Evolutionary conservation across 2,888 invertebrate species (phyloP).

Genomic region (Cotesia congregata): DNA sequence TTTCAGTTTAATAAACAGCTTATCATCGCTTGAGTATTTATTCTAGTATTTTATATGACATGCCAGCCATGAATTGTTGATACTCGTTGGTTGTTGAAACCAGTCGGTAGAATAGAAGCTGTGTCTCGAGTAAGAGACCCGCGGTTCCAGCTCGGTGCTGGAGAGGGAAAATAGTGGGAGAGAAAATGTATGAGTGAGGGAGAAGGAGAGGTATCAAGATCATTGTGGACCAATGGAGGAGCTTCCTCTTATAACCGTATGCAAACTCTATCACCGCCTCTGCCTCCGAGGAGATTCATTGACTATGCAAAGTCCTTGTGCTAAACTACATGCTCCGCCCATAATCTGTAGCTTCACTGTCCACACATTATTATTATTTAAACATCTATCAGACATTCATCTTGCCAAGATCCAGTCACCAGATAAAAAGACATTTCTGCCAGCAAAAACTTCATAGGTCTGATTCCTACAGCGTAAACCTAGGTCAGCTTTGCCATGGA

Average conservation of each 20-base stretch:
- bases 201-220: constrained; percentile 54
- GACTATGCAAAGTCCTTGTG: constrained; percentile 64
- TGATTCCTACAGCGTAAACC: not conserved
- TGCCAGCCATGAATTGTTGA: not conserved
- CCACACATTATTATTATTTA: not conserved
- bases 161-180: constrained; percentile 50
- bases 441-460: not conserved
- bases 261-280: constrained; percentile 67
- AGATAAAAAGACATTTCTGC: not conserved
- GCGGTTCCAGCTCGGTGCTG: constrained; percentile 19
- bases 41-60: constrained; percentile 38
- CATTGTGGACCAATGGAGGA: constrained; percentile 66
- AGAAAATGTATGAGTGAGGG: constrained; percentile 43
- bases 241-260: constrained; percentile 63
- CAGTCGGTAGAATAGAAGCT: not conserved
- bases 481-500: too few species aligned
- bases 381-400: not conserved
- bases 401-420: not conserved
- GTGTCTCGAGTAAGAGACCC: constrained; percentile 5
- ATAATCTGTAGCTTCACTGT: constrained; percentile 38
- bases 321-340: constrained; percentile 60
- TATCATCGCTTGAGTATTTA: constrained; percentile 58
- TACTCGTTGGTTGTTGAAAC: not conserved
- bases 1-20: constrained; percentile 31
- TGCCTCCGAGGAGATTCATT: constrained; percentile 54